These are phyloP conservation scores for Tenthredo distinguenda DNA, from an alignment of 2,888 invertebrate species.

Conservation along the genomic window DNA sequence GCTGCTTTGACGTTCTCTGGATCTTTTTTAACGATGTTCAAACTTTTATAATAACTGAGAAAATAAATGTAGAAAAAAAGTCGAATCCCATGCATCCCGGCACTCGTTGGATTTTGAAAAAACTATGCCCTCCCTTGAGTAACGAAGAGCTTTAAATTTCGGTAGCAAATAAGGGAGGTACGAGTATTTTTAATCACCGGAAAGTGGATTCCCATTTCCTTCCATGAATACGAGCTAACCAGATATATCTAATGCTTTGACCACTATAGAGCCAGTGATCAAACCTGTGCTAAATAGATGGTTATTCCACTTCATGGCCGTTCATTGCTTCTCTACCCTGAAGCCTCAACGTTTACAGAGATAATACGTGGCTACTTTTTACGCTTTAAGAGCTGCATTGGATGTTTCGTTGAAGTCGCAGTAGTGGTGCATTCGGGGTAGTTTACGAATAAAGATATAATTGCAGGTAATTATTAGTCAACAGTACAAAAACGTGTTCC, in stretches of 20 bases:
- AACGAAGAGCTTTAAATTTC: not conserved
- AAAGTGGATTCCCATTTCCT: not conserved
- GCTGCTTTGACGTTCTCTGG: not conserved
- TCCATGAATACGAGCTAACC: not conserved
- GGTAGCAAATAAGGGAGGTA: not conserved
- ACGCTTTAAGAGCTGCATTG: not conserved
- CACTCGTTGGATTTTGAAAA: not conserved
- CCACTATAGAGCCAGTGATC: not conserved
- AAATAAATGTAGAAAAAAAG: not conserved
- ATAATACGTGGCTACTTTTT: not conserved
- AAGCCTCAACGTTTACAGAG: not conserved
- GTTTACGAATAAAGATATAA: not conserved
- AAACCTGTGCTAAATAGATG: conserved; percentile 23
- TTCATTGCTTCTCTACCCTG: conserved; percentile 5
- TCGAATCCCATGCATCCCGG: not conserved
- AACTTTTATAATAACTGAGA: not conserved
- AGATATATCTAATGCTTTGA: conserved; percentile 16
- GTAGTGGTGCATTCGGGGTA: not conserved
- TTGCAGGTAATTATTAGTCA: not conserved
- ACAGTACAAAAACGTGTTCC: not conserved
- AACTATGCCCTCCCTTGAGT: not conserved
- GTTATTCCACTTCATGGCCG: not conserved
- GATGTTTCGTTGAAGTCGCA: not conserved
- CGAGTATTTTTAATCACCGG: not conserved
- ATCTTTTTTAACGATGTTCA: not conserved